These are phyloP conservation scores for Esperia sulphurella DNA, from an alignment of 2,888 invertebrate species.

Conservation along the genomic window DNA sequence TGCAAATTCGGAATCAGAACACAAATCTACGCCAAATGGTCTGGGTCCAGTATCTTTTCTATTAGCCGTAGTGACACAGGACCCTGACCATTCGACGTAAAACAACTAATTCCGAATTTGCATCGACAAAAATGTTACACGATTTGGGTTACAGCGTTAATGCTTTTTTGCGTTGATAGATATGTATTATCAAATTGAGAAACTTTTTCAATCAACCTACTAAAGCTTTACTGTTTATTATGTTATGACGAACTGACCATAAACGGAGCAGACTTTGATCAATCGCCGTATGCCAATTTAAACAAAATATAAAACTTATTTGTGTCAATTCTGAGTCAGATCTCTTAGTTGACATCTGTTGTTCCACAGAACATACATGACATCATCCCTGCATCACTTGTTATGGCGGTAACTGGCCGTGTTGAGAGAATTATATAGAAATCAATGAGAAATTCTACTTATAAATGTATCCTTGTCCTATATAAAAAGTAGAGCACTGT, in stretches of 20 bases:
- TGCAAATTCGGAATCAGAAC: too few relatives aligned
- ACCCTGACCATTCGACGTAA: too few relatives aligned
- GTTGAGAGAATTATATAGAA: constrained; percentile 20
- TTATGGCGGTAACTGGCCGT: constrained; percentile 14
- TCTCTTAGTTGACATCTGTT: constrained; percentile 34
- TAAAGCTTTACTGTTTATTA: neutral
- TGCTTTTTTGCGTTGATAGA: too few relatives aligned
- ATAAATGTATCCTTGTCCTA: neutral
- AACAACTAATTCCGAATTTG: too few relatives aligned
- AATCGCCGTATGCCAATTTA: neutral
- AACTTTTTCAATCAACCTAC: neutral
- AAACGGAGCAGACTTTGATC: neutral
- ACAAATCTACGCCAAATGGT: too few relatives aligned
- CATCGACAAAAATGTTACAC: too few relatives aligned
- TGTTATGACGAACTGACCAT: neutral
- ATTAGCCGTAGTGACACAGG: too few relatives aligned
- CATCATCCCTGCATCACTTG: constrained; percentile 12
- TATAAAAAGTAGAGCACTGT: neutral
- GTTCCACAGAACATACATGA: constrained; percentile 46
- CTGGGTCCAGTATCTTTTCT: too few relatives aligned
- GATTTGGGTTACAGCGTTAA: too few relatives aligned
- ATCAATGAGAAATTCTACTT: neutral
- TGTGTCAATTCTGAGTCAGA: constrained; percentile 33
- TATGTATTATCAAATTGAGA: neutral
- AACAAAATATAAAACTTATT: constrained; percentile 19